phyloP scores from a whole-genome alignment of 2,113 vertebrate genomes.

The Balaenoptera acutorostrata region DNA sequence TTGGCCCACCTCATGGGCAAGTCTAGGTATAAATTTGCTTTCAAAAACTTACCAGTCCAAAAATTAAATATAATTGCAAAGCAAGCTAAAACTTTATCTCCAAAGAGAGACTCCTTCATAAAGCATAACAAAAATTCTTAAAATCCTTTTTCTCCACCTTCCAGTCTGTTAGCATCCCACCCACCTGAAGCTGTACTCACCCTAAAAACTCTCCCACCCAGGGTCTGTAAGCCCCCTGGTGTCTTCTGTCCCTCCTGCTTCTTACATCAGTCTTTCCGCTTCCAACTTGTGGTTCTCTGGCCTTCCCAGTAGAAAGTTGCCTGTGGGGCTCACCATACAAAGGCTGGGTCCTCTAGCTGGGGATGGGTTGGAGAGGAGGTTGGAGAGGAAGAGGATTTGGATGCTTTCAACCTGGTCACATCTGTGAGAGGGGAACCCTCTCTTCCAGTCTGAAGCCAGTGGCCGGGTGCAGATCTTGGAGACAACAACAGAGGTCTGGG shows the following conservation, averaged over 20 bases:
- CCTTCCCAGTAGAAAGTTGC: not conserved
- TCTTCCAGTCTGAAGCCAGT: not conserved
- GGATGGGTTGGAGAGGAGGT: rapidly evolving
- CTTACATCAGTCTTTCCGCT: not conserved
- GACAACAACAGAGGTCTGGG: not conserved
- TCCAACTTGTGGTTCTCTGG: not conserved
- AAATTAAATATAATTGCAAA: not conserved
- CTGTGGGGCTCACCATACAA: not conserved
- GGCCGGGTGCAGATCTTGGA: not conserved
- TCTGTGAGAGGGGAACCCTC: not conserved
- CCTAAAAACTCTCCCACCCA: not conserved
- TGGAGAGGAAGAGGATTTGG: not conserved
- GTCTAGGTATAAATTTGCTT: not conserved
- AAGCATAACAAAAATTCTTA: not conserved
- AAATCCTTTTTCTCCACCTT: not conserved
- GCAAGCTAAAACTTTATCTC: not conserved
- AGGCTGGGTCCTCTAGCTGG: not conserved
- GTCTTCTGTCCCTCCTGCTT: not conserved
- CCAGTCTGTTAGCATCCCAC: not conserved
- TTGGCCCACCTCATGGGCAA: not conserved
- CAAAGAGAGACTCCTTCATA: not conserved
- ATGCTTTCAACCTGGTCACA: not conserved
- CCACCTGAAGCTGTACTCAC: not conserved
- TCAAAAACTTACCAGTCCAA: not conserved
- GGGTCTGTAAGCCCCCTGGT: not conserved